Evolutionary conservation across 2,113 vertebrate species (phyloP).

Genomic region (Microcebus tavaratra): DNA sequence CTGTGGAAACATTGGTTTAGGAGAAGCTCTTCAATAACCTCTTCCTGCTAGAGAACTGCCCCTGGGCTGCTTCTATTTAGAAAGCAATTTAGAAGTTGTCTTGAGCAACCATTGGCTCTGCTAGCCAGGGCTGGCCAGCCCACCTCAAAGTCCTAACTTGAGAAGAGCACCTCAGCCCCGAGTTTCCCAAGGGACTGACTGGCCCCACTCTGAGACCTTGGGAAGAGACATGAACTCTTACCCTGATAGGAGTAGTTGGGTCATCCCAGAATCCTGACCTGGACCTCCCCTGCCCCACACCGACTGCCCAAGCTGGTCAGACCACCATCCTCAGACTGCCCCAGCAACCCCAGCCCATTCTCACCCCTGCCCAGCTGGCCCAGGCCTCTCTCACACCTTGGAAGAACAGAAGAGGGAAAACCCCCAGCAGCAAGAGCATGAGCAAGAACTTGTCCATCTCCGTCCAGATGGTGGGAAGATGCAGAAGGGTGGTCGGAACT

Average conservation of each 20-base stretch:
- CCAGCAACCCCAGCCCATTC: accelerated
- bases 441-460: conserved; percentile 41
- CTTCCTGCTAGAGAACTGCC: background rate
- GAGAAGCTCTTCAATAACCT: background rate
- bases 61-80: background rate
- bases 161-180: background rate
- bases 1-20: background rate
- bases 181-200: background rate
- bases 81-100: background rate
- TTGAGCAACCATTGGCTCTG: background rate
- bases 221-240: background rate
- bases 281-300: background rate
- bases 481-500: background rate
- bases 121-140: background rate
- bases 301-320: accelerated
- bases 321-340: accelerated
- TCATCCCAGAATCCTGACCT: background rate
- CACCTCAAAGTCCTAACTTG: background rate
- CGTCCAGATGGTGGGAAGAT: background rate
- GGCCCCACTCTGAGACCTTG: background rate
- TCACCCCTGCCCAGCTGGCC: background rate
- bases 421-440: conserved; percentile 7
- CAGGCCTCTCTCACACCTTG: conserved; percentile 48
- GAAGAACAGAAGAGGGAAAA: conserved; percentile 14
- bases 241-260: accelerated